Conservation (phyloP, 2,797 vertebrate species). For the Sebastes nivosus region DNA sequence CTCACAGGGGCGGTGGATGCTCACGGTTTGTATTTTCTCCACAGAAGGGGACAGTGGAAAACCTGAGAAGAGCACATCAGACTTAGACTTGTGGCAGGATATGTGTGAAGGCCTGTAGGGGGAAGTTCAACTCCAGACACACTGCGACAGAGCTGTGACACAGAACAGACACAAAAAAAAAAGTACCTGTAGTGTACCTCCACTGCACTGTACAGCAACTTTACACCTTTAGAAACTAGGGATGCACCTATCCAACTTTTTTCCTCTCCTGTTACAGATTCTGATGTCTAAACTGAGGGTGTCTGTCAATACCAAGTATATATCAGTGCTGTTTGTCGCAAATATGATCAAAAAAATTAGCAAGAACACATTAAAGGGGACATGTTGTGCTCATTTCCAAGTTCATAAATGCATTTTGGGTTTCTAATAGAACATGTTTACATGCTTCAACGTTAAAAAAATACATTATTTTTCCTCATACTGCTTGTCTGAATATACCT, state of each 20-base stretch:
- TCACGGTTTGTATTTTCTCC: conserved; percentile 21
- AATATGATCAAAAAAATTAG: background rate
- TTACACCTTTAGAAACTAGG: background rate
- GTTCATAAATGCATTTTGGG: background rate
- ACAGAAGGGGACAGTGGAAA: conserved; percentile 21
- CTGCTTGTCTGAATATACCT: background rate
- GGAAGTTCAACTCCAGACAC: conserved; percentile 25
- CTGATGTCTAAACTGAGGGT: background rate
- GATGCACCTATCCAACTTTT: background rate
- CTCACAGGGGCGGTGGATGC: background rate
- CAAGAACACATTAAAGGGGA: background rate
- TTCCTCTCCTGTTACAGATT: background rate
- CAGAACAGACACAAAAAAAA: background rate
- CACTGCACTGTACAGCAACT: background rate
- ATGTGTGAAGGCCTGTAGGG: conserved; percentile 41
- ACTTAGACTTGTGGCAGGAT: conserved; percentile 18
- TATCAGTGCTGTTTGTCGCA: background rate
- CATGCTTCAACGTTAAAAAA: background rate
- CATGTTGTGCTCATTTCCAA: too few species aligned
- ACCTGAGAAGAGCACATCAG: conserved; percentile 14
- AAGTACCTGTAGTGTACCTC: background rate
- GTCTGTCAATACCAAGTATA: background rate
- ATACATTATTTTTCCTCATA: background rate
- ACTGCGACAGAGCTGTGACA: background rate
- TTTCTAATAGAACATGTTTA: background rate